Conservation (phyloP, 2,888 invertebrate genomes). For the Schizaphis graminum region DNA sequence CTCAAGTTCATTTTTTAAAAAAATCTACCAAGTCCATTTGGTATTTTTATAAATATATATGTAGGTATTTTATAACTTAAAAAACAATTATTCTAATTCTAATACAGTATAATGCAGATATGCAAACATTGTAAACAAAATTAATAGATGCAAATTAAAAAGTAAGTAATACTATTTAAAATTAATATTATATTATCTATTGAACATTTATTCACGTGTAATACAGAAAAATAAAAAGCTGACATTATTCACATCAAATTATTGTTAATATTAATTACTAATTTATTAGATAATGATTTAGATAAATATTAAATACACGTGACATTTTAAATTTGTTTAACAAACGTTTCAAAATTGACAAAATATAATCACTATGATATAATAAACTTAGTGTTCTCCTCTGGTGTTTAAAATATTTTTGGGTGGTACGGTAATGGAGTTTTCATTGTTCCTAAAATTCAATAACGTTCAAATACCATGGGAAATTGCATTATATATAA, state of each 20-base stretch:
- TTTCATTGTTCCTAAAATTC: neutral
- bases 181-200: neutral
- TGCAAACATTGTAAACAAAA: neutral
- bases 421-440: conserved; percentile 13
- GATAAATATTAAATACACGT: neutral
- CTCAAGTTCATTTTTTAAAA: neutral
- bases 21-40: neutral
- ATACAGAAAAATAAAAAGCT: neutral
- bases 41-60: neutral
- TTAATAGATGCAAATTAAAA: neutral
- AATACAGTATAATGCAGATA: neutral
- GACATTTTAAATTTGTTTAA: neutral
- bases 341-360: neutral
- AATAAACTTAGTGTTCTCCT: neutral
- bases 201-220: neutral
- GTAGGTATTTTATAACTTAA: neutral
- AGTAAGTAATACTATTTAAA: neutral
- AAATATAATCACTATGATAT: neutral
- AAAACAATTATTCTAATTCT: neutral
- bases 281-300: neutral
- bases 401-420: conserved; percentile 10
- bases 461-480: conserved; percentile 5
- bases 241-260: neutral
- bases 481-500: neutral
- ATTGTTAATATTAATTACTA: neutral